phyloP scores from a whole-genome alignment of 2,888 invertebrate species.

The Drosophila fulvimacula region DNA sequence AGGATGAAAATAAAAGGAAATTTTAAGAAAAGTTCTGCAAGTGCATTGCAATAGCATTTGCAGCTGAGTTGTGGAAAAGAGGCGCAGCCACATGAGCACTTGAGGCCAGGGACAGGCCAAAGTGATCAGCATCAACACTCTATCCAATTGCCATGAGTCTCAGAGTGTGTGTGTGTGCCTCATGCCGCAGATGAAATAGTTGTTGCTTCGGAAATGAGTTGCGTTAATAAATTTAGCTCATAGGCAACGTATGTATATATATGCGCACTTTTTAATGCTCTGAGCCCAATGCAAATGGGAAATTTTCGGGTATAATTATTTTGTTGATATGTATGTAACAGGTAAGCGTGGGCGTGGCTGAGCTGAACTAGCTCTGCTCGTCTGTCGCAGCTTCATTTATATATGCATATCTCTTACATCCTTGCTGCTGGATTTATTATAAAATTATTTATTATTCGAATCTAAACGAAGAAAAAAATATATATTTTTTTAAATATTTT shows the following conservation, averaged over 20 bases:
- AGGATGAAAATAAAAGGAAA: conserved; percentile 1
- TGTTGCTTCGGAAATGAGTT: conserved; percentile 67
- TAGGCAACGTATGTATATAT: conserved; percentile 50
- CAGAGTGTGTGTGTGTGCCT: conserved; percentile 40
- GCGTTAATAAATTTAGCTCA: conserved; percentile 75
- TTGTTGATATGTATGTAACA: neutral
- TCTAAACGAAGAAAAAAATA: too few relatives aligned
- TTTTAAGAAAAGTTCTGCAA: conserved; percentile 24
- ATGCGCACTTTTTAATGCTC: conserved; percentile 8
- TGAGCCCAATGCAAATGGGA: neutral
- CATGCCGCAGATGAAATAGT: conserved; percentile 52
- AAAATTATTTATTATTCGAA: too few relatives aligned
- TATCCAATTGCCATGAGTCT: conserved; percentile 37
- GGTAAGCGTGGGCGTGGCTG: neutral
- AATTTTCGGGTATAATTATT: neutral
- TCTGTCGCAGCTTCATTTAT: neutral
- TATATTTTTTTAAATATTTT: neutral
- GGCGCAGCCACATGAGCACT: conserved; percentile 44
- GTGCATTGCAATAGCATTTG: conserved; percentile 15
- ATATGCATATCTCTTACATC: neutral
- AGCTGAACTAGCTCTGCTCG: neutral
- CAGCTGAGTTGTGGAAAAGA: conserved; percentile 10
- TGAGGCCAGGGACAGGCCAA: conserved; percentile 63
- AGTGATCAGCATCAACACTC: conserved; percentile 64
- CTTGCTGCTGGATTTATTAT: too few relatives aligned